phyloP scores from a whole-genome alignment of 2,888 invertebrate species.

The Eumerus sabulonum region DNA sequence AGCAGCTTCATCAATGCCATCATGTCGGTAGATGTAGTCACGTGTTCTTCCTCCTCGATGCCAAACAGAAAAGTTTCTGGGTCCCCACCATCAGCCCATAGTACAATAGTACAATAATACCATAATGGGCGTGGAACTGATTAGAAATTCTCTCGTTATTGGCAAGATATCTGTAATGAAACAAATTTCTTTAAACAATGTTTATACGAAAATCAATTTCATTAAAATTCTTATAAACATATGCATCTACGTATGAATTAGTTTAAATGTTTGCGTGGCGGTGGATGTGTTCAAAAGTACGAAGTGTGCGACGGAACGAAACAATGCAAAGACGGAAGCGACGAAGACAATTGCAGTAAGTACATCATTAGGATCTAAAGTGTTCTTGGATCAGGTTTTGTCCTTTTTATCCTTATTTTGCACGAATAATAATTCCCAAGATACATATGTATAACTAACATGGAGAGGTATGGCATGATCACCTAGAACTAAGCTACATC shows the following conservation, averaged over 20 bases:
- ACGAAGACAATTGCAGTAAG: constrained; percentile 80
- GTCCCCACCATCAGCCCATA: too few relatives aligned
- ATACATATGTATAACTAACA: constrained; percentile 3
- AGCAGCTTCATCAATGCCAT: too few relatives aligned
- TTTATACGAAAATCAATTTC: not conserved
- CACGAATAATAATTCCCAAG: constrained; percentile 28
- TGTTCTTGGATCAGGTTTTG: not conserved
- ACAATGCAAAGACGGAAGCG: constrained; percentile 81
- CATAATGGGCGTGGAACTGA: too few relatives aligned
- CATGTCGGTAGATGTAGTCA: too few relatives aligned
- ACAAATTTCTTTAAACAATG: not conserved
- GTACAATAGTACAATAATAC: too few relatives aligned
- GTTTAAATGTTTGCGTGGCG: constrained; percentile 79
- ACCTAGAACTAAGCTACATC: constrained; percentile 39
- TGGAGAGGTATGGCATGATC: constrained; percentile 44
- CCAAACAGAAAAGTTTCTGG: too few relatives aligned
- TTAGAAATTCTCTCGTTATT: too few relatives aligned
- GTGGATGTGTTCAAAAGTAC: constrained; percentile 77
- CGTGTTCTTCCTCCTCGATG: too few relatives aligned
- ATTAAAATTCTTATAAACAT: not conserved
- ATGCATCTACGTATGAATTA: constrained; percentile 70
- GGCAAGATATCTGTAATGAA: too few relatives aligned
- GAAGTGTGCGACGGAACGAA: constrained; percentile 81
- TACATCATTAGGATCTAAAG: constrained; percentile 63
- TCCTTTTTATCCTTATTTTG: not conserved